Percentiles rank a stretch among this genome's conserved stretches.
These are phyloP conservation scores for Hydropotes inermis DNA, from an alignment of 2,113 vertebrate species.

Conservation along the genomic window DNA sequence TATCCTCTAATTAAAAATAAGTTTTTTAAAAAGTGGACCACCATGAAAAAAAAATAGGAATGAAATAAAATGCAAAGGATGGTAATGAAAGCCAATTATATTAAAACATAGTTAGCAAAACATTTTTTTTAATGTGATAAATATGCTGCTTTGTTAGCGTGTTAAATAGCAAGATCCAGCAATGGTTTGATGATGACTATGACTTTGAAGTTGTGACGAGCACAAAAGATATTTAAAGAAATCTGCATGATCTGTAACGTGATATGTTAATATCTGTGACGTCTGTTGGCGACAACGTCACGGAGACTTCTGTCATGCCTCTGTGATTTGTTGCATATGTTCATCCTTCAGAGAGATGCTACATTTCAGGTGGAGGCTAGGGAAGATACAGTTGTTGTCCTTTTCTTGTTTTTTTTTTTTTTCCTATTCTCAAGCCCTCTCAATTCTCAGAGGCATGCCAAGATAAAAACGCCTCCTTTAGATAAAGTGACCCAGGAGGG, in stretches of 20 bases:
- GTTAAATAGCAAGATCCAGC: not conserved
- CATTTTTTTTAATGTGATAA: not conserved
- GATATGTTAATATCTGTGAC: slow-evolving; percentile 7
- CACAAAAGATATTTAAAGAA: not conserved
- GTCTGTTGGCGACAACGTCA: slow-evolving; percentile 38
- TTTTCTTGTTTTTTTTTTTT: not conserved
- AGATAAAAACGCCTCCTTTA: not conserved
- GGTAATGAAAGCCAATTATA: not conserved
- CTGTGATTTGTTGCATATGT: not conserved
- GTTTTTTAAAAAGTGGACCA: not conserved
- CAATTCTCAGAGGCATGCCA: not conserved
- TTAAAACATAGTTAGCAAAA: not conserved
- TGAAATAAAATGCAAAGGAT: not conserved
- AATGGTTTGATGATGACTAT: not conserved
- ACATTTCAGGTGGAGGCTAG: not conserved
- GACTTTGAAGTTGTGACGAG: not conserved
- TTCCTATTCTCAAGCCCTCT: not conserved
- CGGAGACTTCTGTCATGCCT: not conserved
- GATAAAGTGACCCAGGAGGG: not conserved
- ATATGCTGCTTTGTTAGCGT: not conserved
- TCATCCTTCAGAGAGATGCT: not conserved
- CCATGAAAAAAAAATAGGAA: not conserved
- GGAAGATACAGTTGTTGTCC: not conserved
- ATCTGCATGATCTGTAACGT: not conserved
- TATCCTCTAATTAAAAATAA: not conserved